Evolutionary conservation across 2,113 vertebrate species (phyloP), one percentile per base, ranked within the genome.

Genomic region (Anolis sagrei): DNA sequence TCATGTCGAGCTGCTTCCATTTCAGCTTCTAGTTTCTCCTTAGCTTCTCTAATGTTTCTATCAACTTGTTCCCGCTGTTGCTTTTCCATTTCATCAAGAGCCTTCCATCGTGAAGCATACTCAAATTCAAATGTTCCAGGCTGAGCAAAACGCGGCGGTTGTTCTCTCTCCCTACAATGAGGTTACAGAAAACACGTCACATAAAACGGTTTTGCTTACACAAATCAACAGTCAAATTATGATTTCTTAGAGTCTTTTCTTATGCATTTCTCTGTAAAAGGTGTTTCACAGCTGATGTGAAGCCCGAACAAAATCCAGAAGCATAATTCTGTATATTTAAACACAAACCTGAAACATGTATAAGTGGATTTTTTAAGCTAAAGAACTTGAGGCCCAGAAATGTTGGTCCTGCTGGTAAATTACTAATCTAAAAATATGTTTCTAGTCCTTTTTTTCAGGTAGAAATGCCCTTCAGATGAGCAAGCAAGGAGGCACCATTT

Each of bases 121-220:
- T 99, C 99, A 96, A 99, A 99, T 93, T 99, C 99, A 96, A 99
- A 99, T 0, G 98, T 99, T 23, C 99, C 99, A 21, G 99, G 99
- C 73, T 99, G 98, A 90, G 98, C 98, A 93, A 99, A 99, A 73
- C 96, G 97, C 39, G 99, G 98, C 3, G 94, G 96, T 87, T 98
- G 97, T 90, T 98, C 98, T 91, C 98, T 96, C 94, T 99, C 98
- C 95, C 98, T 99, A 94, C 84, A 88, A 90, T 75, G 88, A 89
- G 79, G 89, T 82, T 2, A 76, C 82, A 92, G 79, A 89, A 83
- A 2, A 76, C 82, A 92, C 87, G 92, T 91, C 89, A 95, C 92
- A 92, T 16, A 23, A 70, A 92, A 1, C 92, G 83, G 87, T 89
- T 82, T 91, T 84, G 76, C 25, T 87, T 85, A 79, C 91, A 88